These are phyloP conservation scores for Kradibia gibbosae DNA, from an alignment of 1,140 invertebrate genomes.

Conservation along the genomic window DNA sequence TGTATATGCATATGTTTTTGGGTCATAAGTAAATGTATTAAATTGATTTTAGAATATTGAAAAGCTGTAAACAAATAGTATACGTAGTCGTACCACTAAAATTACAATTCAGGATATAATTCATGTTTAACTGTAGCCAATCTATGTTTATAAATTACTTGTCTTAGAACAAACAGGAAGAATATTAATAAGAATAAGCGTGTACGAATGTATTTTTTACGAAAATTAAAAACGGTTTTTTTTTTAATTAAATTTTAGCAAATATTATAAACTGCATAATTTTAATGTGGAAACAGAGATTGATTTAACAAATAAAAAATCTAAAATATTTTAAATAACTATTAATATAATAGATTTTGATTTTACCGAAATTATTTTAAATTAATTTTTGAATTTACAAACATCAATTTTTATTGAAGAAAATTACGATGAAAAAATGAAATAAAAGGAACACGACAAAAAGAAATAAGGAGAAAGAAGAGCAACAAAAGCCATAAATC, in stretches of 20 bases:
- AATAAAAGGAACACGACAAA: neutral
- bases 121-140: slow-evolving; percentile 39
- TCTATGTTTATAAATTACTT: slow-evolving; percentile 39
- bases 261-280: neutral
- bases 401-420: neutral
- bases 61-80: slow-evolving; percentile 29
- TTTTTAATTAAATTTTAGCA: slow-evolving; percentile 40
- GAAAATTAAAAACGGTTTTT: slow-evolving; percentile 15
- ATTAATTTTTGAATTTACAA: slow-evolving; percentile 20
- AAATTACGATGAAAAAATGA: neutral
- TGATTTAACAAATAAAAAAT: slow-evolving; percentile 1
- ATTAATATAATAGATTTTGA: slow-evolving; percentile 29
- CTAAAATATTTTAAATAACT: slow-evolving; percentile 9
- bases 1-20: slow-evolving; percentile 52
- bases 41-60: slow-evolving; percentile 22
- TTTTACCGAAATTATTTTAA: slow-evolving; percentile 21
- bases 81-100: slow-evolving; percentile 23
- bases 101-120: slow-evolving; percentile 42
- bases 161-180: neutral
- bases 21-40: slow-evolving; percentile 9
- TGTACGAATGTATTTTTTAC: slow-evolving; percentile 11
- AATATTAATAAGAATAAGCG: slow-evolving; percentile 24
- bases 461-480: neutral
- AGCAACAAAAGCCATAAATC: neutral
- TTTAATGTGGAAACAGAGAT: neutral